Evolutionary conservation across 2,888 invertebrate species (phyloP), one percentile per base, ranked within the genome.

Genomic region (Scaptodrosophila latifasciaeformis): DNA sequence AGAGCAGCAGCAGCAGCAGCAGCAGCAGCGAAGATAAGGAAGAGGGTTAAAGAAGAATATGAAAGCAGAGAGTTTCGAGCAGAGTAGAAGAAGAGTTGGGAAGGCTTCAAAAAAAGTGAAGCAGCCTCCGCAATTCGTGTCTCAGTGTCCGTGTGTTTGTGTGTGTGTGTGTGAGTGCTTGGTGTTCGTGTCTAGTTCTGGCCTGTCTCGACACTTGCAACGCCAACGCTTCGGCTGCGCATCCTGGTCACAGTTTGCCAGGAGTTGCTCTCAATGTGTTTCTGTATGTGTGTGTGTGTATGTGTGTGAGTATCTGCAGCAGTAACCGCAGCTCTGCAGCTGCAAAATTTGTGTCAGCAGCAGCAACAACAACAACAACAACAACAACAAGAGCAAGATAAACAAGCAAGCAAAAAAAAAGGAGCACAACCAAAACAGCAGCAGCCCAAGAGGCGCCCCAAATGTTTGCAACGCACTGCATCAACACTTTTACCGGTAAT

Each of bases 281-380:
- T 53, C 19, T 59, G 39, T 17, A 19, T 37, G 49, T 35, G 18
- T 46, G n/a, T 24, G 47, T 35, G 30, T 34, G 37, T 43, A 13
- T 44, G 45, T 42, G 34, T 54, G 37, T 50, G 55, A 59, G 50
- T 60, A 52, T 68, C 65, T 69, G 70, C 70, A 70, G 67, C 37
- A 37, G 37, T 15, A 37, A 17, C 17, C 18, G 37, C 37, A 37
- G 37, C 37, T 17, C 17, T 17, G 37, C 37, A 37, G 37, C 37
- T 17, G 37, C 70, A 55, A 70, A 71, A 72, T 68, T 65, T 81
- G 74, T 79, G 79, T 81, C 79, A 79, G 76, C 66, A 70, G 70
- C 75, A 77, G 52, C 59, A 55, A 65, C 67, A 66, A 74, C 69
- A 59, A 58, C 46, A 24, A 42, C 44, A 49, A 35, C 49, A 29